Evolutionary conservation across 2,797 vertebrate genomes (phyloP), one percentile per base, ranked within the genome.

Genomic region (Hypotaenidia okinawae): DNA sequence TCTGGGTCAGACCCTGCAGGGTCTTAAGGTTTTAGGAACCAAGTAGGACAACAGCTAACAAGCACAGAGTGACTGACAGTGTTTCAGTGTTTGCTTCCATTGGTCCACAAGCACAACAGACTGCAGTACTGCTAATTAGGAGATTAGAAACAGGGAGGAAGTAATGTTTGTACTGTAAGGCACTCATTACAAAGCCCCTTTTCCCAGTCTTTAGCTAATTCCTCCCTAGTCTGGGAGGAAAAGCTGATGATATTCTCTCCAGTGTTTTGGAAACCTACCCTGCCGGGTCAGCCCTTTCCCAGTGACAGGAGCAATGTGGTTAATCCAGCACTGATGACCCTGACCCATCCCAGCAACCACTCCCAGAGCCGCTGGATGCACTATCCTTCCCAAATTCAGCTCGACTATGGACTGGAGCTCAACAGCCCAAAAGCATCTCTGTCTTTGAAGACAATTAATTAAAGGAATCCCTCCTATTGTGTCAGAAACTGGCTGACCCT

Each of bases 261-360:
- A 63, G 37, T 2, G 23, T n/a, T 11, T 32, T 89, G 90, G 90
- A 77, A 91, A 66, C 16, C 15, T 24, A 10, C 47, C 69, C 75
- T 16, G 47, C 21, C 30, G 59, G 37, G 9, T 74, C 61, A 90
- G 45, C 43, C 55, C 74, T 45, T 55, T 58, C 47, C 73, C 28
- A 35, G 10, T 2, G 49, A 39, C 24, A 16, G 0, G 11, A 51
- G 41, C 35, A 19, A 6, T 1, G 19, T 15, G 35, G 58, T 35
- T 35, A 51, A 75, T 10, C 23, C 87, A 93, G 66, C 57, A 39
- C 24, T 28, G 54, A 55, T 32, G 30, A 55, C 54, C 54, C 52
- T 54, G 86, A 68, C 24, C 72, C 75, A n/a, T 2, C 27, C 51
- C 83, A 70, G 19, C 61, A 74, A 57, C 51, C 73, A 13, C 33